These are phyloP conservation scores for Anoplolepis gracilipes DNA, from an alignment of 1,140 invertebrate species.

Conservation along the genomic window DNA sequence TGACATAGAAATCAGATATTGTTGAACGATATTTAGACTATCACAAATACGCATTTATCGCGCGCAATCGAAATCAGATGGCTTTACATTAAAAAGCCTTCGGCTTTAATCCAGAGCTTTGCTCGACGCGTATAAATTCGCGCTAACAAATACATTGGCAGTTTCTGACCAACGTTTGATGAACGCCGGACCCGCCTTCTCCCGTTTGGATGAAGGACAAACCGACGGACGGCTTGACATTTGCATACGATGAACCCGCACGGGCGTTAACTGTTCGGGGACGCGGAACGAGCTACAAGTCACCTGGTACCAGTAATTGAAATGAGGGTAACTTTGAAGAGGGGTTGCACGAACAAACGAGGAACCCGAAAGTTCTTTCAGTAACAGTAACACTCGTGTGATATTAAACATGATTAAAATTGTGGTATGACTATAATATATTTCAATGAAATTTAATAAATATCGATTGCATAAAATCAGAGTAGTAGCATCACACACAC, in stretches of 20 bases:
- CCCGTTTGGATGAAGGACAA: conserved; percentile 64
- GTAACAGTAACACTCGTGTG: background rate
- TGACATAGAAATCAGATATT: background rate
- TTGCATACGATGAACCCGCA: conserved; percentile 79
- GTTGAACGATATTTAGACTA: background rate
- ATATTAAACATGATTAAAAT: conserved; percentile 40
- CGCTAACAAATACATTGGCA: conserved; percentile 11
- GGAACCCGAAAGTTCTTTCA: conserved; percentile 71
- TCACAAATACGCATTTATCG: conserved; percentile 4
- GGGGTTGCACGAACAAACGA: conserved; percentile 71
- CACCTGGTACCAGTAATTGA: conserved; percentile 81
- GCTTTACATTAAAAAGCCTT: background rate
- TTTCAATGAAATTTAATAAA: conserved; percentile 23
- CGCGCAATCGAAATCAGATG: background rate
- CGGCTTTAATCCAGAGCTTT: background rate
- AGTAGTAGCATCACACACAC: no score
- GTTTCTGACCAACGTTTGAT: conserved; percentile 70
- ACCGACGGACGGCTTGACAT: conserved; percentile 79
- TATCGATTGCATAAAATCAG: background rate
- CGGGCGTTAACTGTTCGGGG: conserved; percentile 79
- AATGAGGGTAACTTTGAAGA: conserved; percentile 78
- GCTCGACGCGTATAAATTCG: conserved; percentile 32
- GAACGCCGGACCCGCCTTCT: conserved; percentile 66
- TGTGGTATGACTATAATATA: background rate
- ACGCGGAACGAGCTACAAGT: conserved; percentile 80